Evolutionary conservation across 2,888 invertebrate species (phyloP).

Genomic region (Diogma glabrata): DNA sequence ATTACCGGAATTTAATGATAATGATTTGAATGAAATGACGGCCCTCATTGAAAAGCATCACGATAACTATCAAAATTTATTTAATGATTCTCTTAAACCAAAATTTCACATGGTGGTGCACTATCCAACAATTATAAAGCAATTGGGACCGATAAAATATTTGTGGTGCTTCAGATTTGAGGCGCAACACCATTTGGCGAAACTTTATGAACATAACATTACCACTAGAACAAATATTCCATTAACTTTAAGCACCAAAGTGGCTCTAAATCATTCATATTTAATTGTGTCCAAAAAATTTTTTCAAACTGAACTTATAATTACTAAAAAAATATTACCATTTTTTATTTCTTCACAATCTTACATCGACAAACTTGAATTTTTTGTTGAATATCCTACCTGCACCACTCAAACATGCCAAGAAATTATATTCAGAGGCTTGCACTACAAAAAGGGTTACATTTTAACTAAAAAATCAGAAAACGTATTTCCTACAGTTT

Average conservation of each 20-base stretch:
- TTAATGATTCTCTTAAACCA: slow-evolving; percentile 2
- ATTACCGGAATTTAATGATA: slow-evolving; percentile 12
- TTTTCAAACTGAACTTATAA: not conserved
- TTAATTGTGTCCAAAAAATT: not conserved
- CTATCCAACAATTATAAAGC: not conserved
- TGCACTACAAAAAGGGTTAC: not conserved
- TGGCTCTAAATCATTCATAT: not conserved
- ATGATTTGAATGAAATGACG: slow-evolving; percentile 10
- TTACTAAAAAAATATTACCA: not conserved
- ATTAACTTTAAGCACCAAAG: not conserved
- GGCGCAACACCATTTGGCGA: not conserved
- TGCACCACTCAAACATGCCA: not conserved
- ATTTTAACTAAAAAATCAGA: not conserved
- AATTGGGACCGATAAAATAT: slow-evolving; percentile 1
- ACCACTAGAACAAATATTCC: not conserved
- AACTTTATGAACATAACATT: not conserved
- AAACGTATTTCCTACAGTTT: not conserved
- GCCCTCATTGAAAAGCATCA: slow-evolving; percentile 14
- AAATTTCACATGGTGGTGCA: slow-evolving; percentile 1
- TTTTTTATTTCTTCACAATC: not conserved
- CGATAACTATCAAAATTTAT: not conserved
- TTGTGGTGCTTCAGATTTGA: slow-evolving; percentile 1
- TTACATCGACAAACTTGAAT: not conserved
- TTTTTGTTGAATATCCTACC: not conserved
- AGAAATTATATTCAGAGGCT: not conserved